A percentile compares a stretch with the other conserved stretches of the same genome.
Evolutionary conservation across 1,140 invertebrate species (phyloP).

Genomic region (Microplitis demolitor): DNA sequence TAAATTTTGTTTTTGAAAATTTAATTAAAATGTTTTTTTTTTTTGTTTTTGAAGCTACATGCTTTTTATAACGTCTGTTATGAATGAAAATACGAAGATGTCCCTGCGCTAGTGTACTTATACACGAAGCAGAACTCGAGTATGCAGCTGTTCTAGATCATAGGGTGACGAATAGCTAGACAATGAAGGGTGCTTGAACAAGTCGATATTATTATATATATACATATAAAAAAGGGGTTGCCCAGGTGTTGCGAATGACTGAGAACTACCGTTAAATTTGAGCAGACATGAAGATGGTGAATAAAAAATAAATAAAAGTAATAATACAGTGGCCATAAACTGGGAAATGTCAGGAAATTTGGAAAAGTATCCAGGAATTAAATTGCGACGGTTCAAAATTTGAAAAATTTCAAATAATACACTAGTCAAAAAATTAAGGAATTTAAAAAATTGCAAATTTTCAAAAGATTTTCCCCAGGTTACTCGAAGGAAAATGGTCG

Average conservation of each 20-base stretch:
- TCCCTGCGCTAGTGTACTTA: background rate
- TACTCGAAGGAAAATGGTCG: no score
- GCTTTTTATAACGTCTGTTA: background rate
- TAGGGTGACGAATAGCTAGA: background rate
- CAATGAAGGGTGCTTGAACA: background rate
- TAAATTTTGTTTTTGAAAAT: no score
- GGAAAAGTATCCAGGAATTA: no score
- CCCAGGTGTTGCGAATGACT: constrained; percentile 1
- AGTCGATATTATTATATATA: background rate
- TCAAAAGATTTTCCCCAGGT: no score
- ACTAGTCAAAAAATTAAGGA: no score
- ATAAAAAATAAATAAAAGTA: background rate
- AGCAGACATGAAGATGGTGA: background rate
- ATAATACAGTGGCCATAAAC: background rate
- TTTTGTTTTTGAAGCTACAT: background rate
- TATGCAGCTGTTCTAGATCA: constrained; percentile 9
- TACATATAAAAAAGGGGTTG: background rate
- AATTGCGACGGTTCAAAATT: no score
- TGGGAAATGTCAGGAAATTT: no score
- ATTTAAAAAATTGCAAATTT: no score
- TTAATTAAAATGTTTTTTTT: background rate
- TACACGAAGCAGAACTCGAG: background rate
- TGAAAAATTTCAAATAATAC: no score
- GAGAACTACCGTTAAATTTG: background rate
- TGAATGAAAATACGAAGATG: background rate